Evolutionary conservation across 2,888 invertebrate genomes (phyloP).

Genomic region (Pasiphila rectangulata): DNA sequence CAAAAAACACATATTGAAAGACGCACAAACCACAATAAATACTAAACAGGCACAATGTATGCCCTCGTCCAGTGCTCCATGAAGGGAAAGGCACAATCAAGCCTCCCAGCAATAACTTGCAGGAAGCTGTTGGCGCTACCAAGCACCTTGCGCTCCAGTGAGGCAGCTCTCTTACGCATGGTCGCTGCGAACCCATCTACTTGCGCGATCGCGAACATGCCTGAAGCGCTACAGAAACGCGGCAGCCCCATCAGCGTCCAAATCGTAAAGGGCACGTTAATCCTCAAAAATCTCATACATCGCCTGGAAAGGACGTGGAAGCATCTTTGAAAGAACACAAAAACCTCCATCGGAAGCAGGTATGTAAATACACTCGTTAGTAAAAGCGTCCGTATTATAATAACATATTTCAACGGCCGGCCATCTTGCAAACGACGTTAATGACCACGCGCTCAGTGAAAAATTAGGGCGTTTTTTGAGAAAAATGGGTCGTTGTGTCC

Average conservation of each 20-base stretch:
- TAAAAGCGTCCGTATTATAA: conserved; percentile 55
- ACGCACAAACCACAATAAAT: too few species aligned
- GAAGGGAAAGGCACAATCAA: too few species aligned
- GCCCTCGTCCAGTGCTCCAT: too few species aligned
- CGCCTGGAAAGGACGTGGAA: conserved; percentile 4
- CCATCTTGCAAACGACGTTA: conserved; percentile 64
- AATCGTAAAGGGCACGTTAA: neutral
- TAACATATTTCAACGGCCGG: conserved; percentile 57
- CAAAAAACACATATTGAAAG: too few species aligned
- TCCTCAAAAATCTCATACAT: conserved; percentile 12
- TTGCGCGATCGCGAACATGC: too few species aligned
- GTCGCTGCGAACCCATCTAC: too few species aligned
- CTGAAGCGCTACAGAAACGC: too few species aligned
- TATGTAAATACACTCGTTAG: conserved; percentile 30
- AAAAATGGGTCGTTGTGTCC: conserved; percentile 20
- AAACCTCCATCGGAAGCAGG: conserved; percentile 20
- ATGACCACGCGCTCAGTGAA: conserved; percentile 51
- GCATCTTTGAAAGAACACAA: conserved; percentile 15
- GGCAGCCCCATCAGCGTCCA: neutral
- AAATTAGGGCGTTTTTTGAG: conserved; percentile 40
- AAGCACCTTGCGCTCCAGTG: too few species aligned
- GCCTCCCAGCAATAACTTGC: too few species aligned
- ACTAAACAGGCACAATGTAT: too few species aligned
- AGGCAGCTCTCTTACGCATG: too few species aligned
- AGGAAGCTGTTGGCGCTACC: too few species aligned